Percentiles rank a stretch among this genome's conserved stretches.
phyloP scores from a whole-genome alignment of 2,797 vertebrate species.

The Carcharodon carcharias region DNA sequence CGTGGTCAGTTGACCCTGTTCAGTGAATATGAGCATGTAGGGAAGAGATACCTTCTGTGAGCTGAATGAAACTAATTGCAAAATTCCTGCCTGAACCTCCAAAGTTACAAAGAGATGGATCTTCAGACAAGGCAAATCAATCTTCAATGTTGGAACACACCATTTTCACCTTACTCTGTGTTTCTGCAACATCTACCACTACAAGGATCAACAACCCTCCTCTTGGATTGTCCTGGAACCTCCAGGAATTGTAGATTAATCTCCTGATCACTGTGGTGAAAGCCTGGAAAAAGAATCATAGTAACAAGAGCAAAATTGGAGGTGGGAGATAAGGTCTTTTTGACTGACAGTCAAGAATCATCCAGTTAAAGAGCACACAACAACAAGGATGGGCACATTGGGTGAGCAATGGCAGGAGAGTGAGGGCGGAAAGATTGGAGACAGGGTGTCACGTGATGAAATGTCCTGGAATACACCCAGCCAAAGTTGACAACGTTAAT shows the following conservation, averaged over 20 bases:
- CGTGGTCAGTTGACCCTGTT: not conserved
- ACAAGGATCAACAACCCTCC: not conserved
- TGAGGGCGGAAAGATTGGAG: not conserved
- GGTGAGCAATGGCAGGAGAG: not conserved
- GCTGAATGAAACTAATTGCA: not conserved
- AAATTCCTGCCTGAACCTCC: not conserved
- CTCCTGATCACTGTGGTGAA: too few species aligned
- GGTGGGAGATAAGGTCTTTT: not conserved
- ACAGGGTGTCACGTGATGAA: not conserved
- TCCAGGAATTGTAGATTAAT: not conserved
- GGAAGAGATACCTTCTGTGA: not conserved
- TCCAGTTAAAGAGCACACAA: not conserved
- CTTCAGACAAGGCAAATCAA: not conserved
- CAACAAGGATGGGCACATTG: not conserved
- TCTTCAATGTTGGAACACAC: not conserved
- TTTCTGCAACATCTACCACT: not conserved
- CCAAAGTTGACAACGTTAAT: not conserved
- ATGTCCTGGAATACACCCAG: not conserved
- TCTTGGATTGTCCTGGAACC: not conserved
- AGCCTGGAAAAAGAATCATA: not conserved
- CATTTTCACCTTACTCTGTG: not conserved
- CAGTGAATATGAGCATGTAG: not conserved
- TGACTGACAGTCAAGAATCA: not conserved
- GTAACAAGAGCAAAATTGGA: not conserved
- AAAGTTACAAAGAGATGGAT: not conserved